Percentiles rank a stretch among this genome's conserved stretches.
Evolutionary conservation across 1,140 invertebrate genomes (phyloP).

Genomic region (Heliothis virescens): DNA sequence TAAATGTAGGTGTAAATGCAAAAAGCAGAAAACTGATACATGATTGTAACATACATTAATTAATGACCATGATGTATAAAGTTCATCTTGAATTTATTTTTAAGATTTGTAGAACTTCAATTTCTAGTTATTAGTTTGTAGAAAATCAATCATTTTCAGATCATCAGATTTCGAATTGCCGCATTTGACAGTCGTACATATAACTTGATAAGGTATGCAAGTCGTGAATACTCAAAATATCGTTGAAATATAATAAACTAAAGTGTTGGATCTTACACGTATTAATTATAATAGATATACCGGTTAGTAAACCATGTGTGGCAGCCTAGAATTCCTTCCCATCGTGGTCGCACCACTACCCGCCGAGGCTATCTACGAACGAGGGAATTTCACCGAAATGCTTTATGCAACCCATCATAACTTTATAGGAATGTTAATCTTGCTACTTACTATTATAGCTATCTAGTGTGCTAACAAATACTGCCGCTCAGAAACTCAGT

Average conservation of each 20-base stretch:
- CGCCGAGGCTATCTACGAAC: background rate
- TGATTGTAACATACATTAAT: no score
- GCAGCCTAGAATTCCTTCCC: background rate
- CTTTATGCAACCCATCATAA: slow-evolving; percentile 3
- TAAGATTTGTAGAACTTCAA: no score
- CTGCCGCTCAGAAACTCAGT: background rate
- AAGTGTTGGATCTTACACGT: background rate
- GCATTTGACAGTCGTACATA: background rate
- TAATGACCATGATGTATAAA: no score
- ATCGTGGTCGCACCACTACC: background rate
- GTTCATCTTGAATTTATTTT: no score
- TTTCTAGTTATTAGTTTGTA: no score
- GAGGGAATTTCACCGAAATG: slow-evolving; percentile 11
- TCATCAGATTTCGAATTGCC: background rate
- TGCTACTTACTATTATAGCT: background rate
- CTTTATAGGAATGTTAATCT: slow-evolving; percentile 3
- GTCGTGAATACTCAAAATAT: background rate
- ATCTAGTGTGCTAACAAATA: background rate
- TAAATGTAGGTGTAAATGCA: no score
- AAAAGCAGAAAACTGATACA: no score
- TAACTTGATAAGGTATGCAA: slow-evolving; percentile 2
- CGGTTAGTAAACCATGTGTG: background rate
- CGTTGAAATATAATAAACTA: background rate
- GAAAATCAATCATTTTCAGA: no score
- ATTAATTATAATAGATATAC: slow-evolving; percentile 18